Evolutionary conservation across 2,888 invertebrate genomes (phyloP), one percentile per base, ranked within the genome.

Genomic region (Temnothorax unifasciatus): DNA sequence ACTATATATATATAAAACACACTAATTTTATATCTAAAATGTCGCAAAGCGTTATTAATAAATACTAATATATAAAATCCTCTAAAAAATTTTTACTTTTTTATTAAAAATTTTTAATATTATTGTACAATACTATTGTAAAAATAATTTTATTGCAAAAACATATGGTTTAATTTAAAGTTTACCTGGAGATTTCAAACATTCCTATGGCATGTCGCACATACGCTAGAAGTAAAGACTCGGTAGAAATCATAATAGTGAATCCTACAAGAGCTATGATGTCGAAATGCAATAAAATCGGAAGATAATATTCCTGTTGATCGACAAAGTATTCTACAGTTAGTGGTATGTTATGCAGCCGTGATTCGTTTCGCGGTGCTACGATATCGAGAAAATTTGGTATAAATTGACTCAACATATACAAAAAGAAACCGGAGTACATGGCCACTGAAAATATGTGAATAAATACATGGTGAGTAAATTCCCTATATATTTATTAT

Each of bases 161-260:
- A 54, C 3, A 54, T 41, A 2, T 1, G 50, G 0, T 50, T 64
- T 41, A 54, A 66, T 75, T 63, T 5, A 52, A 13, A 38, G 5
- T 76, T 76, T 59, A 83, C 83, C 83, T 76, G 13, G 76, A 41
- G 5, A 83, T 25, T 59, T 57, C 75, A 25, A 83, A 83, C 59
- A 83, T 76, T 29, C 68, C 83, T 54, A 76, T 25, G 1, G 68
- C 59, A 66, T 83, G 83, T 8, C 57, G 76, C 2, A 50, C 8
- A 18, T 59, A 83, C n/a, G 57, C 50, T n/a, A 54, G n/a, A 34
- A 69, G 21, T 34, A 76, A 68, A n/a, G 57, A 66, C 8, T 83
- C 83, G 41, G 83, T 83, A 11, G 66, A 76, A 52, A 83, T 38
- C 21, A 83, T n/a, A 6, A 11, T 61, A 3, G 76, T 76, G 3